Base-by-base conservation (phyloP, 1,140 invertebrate genomes). In the Drosophila bipectinata region DNA sequence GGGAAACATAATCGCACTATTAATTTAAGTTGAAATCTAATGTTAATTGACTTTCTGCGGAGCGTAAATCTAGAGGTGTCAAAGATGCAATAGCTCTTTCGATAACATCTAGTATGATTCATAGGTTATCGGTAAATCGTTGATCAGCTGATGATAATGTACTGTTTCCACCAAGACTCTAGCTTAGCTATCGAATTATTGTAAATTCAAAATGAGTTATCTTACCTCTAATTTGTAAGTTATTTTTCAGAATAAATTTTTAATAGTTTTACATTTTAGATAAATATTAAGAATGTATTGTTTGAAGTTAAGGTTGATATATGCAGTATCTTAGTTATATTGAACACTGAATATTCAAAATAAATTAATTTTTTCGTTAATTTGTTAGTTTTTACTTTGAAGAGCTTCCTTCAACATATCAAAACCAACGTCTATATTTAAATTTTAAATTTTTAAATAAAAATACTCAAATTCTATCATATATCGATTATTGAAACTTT, bases 21-120 rank as follows among this genome's bases (percentile, higher is more conserved):
- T 62, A 75, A 83, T 84, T 82, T 83, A 49, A 71, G 32, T 41
- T 21, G 8, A 49, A 69, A 57, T 71, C 49, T 62, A 79, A 75
- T 79, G 49, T 75, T 80, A 80, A 79, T 82, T 84, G 63, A 66
- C 51, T 82, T 81, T 68, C 62, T 59, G 18, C 9, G 18, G 45
- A 51, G 63, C 63, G 63, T 67, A 67, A 67, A 67, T 67, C 63
- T 52, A 67, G 47, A 26, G 63, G 34, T 67, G 58, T 51, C 34
- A 67, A 51, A 28, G 18, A 14, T 32, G 58, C 63, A 48, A 66
- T 60, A 48, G 2, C 32, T 12, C n/a, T 49, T 51, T 39, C 58
- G 63, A 67, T 67, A 24, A 15, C n/a, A 7, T 32, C 7, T 2
- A 0, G 24, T 60, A 24, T 66, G 58, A 66, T 49, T 66, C 57